Base-by-base conservation (phyloP, 2,888 invertebrate genomes). In the Stenoptilia bipunctidactyla region DNA sequence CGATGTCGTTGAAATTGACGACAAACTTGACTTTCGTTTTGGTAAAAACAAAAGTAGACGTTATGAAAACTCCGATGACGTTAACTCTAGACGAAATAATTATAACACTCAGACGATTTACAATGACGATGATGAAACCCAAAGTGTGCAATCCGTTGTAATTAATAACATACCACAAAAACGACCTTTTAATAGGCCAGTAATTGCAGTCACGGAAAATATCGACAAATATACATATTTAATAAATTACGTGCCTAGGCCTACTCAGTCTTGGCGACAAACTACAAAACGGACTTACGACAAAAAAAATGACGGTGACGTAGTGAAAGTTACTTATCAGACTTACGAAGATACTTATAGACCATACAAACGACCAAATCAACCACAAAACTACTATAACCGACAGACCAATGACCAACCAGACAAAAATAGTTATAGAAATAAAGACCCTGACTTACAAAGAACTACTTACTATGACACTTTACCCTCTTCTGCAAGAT, bases 21-120 rank as follows among this genome's bases (percentile, higher is more conserved):
- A 88, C 61, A 88, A 88, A 83, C 75, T 88, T 40, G 88, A 88
- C 74, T 75, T 88, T 54, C 30, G 30, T 10, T 30, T 30, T 12
- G 9, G 9, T 12, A 79, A 66, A 55, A 76, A 82, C 44, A 83
- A 83, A 61, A 77, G 62, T 44, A 61, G 60, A 69, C 71, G 80
- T 10, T 73, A 62, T 40, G 73, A 68, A 14, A 66, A 79, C 50
- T 47, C 55, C 42, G 56, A 65, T 40, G 55, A 47, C 39, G 34
- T 52, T 37, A 54, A 66, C 49, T 61, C 66, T 14, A 54, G 74
- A 61, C 59, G 34, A 13, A 34, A 14, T 13, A 14, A 48, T 15
- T 48, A 53, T 40, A 44, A 59, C 14, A 58, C 61, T 50, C 64
- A 67, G 13, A 61, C 59, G 6, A 60, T 61, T 44, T 48, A 53